A percentile compares a stretch with the other conserved stretches of the same genome.
phyloP scores from a whole-genome alignment of 2,113 vertebrate genomes.

The Phalacrocorax pelagicus region DNA sequence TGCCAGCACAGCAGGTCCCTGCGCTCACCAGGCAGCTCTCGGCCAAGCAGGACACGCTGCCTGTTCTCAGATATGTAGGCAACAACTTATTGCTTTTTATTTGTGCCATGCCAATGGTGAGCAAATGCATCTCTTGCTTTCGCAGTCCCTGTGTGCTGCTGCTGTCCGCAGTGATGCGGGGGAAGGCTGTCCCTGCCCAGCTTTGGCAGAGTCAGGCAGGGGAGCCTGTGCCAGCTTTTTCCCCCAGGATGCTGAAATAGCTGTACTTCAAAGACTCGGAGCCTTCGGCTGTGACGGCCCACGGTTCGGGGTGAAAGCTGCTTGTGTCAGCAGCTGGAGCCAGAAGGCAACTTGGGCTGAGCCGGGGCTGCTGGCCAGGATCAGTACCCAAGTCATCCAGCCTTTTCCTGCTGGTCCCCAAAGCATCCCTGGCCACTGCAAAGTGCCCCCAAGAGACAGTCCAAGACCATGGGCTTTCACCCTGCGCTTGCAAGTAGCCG shows the following conservation, averaged over 20 bases:
- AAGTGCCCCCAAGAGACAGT: neutral
- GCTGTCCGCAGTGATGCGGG: neutral
- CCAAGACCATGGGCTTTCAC: neutral
- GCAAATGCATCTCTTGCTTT: neutral
- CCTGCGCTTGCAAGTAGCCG: neutral
- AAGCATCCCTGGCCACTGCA: neutral
- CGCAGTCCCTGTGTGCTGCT: neutral
- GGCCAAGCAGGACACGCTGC: fast-evolving
- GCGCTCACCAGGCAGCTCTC: neutral
- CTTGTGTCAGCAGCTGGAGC: conserved; percentile 54
- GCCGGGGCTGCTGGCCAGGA: neutral
- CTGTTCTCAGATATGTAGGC: neutral
- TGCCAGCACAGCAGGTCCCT: neutral
- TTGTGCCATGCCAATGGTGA: neutral
- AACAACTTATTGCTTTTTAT: neutral
- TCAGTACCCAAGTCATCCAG: neutral
- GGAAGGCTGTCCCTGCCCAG: neutral
- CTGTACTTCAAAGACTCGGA: conserved; percentile 58
- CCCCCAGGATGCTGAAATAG: neutral
- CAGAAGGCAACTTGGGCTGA: neutral
- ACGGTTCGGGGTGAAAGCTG: conserved; percentile 1
- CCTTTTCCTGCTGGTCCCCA: neutral
- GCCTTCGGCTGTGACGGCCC: conserved; percentile 41
- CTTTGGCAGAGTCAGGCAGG: neutral
- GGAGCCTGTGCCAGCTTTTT: neutral